Conservation (phyloP, 2,797 vertebrate genomes). For the Chaenodraco wilsoni region DNA sequence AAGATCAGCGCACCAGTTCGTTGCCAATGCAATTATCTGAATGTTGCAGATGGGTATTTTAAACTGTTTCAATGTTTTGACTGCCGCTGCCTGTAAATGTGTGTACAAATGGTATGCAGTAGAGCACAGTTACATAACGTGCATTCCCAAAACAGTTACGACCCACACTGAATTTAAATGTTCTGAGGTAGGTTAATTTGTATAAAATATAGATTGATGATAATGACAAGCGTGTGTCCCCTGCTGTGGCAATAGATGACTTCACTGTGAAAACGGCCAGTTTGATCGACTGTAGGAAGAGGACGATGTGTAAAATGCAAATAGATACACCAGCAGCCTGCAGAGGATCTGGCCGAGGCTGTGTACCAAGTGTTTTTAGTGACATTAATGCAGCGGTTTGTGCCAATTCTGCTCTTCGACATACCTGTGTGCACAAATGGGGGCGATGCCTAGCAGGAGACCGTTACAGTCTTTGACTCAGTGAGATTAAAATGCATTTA, state of each 20-base stretch:
- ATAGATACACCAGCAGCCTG: constrained; percentile 17
- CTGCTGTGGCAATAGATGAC: constrained; percentile 48
- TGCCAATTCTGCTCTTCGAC: constrained; percentile 9
- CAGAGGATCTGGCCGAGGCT: constrained; percentile 17
- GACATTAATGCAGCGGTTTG: constrained; percentile 25
- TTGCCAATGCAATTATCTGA: background rate
- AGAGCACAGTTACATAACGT: background rate
- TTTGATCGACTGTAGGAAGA: constrained; percentile 20
- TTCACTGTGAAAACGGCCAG: constrained; percentile 27
- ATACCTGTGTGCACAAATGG: constrained; percentile 25
- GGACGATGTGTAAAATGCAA: constrained; percentile 34
- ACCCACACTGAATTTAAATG: background rate
- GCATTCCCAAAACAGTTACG: background rate
- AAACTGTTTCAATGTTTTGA: background rate
- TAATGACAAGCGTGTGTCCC: constrained; percentile 30
- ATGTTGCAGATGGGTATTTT: constrained; percentile 13
- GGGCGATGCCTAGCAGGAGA: constrained; percentile 12
- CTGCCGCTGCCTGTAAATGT: background rate
- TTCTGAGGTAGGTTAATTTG: constrained; percentile 11
- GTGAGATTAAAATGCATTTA: constrained; percentile 8
- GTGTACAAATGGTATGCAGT: background rate
- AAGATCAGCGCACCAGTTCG: background rate
- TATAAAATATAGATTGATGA: constrained; percentile 15
- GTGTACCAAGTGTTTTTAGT: constrained; percentile 22
- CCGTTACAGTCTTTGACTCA: constrained; percentile 17